Evolutionary conservation across 2,888 invertebrate genomes (phyloP), one percentile per base, ranked within the genome.

Genomic region (Lysandra bellargus): DNA sequence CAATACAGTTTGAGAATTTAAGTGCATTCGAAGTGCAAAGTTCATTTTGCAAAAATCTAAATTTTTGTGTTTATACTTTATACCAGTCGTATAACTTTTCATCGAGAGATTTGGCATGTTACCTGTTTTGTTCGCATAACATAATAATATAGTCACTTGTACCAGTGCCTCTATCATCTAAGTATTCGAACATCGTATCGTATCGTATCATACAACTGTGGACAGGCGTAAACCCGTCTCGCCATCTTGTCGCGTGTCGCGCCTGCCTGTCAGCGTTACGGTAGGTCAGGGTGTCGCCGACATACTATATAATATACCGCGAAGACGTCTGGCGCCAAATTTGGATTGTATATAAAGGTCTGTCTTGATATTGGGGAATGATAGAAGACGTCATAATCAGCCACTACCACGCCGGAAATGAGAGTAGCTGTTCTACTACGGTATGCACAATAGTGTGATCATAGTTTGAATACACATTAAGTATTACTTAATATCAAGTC

Each of bases 261-360:
- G 37, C 33, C 69, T 69, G 69, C 37, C 69, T 33, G 69, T 69
- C 33, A 69, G 17, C 33, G 17, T 69, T 69, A 37, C 69, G 69
- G 69, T 69, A 69, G 69, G 69, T 69, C 69, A 69, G 69, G 37
- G 33, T 69, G 33, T 23, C 69, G 64, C 7, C 30, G 30, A 30
- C 61, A 61, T 64, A 64, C 64, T 44, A 14, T 57, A 12, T 53
- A 61, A n/a, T 23, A 61, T 3, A 30, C 60, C n/a, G 60, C 6
- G 60, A 6, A 1, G 60, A 53, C 53, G 53, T 14, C 14, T 53
- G 53, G 53, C 53, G 14, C 3, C 4, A 4, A 14, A 2, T 57
- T 57, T 17, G 4, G 17, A 17, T 4, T 49, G 6, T 49, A 9
- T 49, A 49, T 9, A 49, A 49, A 44, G 49, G 49, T 17, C 17